Evolutionary conservation across 1,140 invertebrate genomes (phyloP).

Genomic region (Polypedilum pembai): DNA sequence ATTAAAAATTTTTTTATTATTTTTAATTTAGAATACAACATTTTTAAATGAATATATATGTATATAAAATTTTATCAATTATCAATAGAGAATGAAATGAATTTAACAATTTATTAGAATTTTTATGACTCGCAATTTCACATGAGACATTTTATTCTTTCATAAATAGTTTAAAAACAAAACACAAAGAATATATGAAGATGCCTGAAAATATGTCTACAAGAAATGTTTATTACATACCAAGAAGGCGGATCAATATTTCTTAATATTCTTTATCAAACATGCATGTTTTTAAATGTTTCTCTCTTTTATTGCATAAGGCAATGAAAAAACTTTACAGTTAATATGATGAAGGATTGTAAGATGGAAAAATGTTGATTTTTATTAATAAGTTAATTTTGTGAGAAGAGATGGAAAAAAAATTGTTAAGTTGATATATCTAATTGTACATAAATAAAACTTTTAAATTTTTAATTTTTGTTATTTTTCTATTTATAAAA

Average conservation of each 20-base stretch:
- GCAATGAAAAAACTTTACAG: background rate
- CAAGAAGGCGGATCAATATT: background rate
- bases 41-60: background rate
- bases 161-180: too few species aligned
- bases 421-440: background rate
- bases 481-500: background rate
- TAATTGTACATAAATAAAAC: background rate
- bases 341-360: background rate
- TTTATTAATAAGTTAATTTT: slow-evolving; percentile 1
- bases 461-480: background rate
- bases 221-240: background rate
- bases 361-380: slow-evolving; percentile 13
- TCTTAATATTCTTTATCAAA: background rate
- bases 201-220: background rate
- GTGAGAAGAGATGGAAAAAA: background rate
- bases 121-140: too few species aligned
- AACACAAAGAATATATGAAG: background rate
- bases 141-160: too few species aligned
- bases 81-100: too few species aligned
- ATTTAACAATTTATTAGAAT: too few species aligned
- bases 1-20: background rate
- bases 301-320: background rate
- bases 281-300: background rate
- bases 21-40: background rate
- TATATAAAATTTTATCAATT: background rate